phyloP scores from a whole-genome alignment of 2,888 invertebrate species.

The Xanthostigma xanthostigma region DNA sequence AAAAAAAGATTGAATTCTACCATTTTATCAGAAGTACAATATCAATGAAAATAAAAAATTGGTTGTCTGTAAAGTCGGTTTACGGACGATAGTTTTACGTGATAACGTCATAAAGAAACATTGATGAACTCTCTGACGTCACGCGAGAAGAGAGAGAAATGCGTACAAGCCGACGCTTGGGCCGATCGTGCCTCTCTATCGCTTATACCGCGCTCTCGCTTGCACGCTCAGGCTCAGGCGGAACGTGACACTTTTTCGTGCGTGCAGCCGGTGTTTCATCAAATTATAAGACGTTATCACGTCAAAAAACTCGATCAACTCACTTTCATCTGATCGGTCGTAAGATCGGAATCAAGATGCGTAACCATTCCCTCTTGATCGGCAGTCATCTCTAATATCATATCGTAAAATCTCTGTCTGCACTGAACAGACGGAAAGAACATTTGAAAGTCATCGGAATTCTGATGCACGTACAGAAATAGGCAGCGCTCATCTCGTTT shows the following conservation, averaged over 20 bases:
- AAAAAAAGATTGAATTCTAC: background rate
- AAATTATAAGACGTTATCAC: no score
- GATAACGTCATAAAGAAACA: background rate
- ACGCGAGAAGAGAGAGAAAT: no score
- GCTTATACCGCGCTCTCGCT: no score
- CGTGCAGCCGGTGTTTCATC: no score
- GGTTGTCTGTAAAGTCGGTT: no score
- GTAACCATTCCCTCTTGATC: slow-evolving; percentile 69
- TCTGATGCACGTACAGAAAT: slow-evolving; percentile 93
- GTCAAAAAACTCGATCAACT: slow-evolving; percentile 1
- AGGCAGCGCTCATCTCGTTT: slow-evolving; percentile 91
- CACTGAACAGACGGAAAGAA: slow-evolving; percentile 84
- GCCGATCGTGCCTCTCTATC: no score
- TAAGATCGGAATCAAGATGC: slow-evolving; percentile 58
- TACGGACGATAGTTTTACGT: no score
- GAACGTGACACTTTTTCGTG: no score
- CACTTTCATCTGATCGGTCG: slow-evolving; percentile 61
- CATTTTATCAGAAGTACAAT: background rate
- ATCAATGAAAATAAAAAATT: no score
- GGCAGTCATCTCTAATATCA: slow-evolving; percentile 74
- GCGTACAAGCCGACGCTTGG: no score
- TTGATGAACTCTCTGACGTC: no score
- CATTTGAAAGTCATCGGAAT: slow-evolving; percentile 98
- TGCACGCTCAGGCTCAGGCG: no score
- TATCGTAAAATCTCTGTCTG: slow-evolving; percentile 64